Evolutionary conservation across 1,140 invertebrate genomes (phyloP).

Genomic region (Polypedilum vanderplanki): DNA sequence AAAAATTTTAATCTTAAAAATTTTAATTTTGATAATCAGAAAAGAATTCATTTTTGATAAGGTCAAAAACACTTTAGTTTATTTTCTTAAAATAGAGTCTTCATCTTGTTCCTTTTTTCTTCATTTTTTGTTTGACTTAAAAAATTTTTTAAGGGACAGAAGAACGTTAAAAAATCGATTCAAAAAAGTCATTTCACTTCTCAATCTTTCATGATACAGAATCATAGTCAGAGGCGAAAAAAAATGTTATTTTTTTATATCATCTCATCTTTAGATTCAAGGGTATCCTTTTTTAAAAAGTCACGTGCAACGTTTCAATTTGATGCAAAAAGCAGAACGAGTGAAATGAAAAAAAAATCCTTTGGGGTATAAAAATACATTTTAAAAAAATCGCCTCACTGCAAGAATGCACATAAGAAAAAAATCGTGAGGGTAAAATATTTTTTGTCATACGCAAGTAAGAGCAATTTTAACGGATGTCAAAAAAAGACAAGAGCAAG

Average conservation of each 20-base stretch:
- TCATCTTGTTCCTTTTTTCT: too few relatives aligned
- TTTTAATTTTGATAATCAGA: too few relatives aligned
- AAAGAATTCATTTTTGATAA: too few relatives aligned
- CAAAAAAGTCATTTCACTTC: conserved; percentile 11
- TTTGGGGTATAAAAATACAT: conserved; percentile 24
- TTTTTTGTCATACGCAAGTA: conserved; percentile 12
- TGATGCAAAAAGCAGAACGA: conserved; percentile 25
- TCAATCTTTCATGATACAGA: conserved; percentile 22
- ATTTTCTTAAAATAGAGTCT: too few relatives aligned
- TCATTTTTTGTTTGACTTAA: too few relatives aligned
- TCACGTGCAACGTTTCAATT: conserved; percentile 28
- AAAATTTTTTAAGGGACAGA: not conserved
- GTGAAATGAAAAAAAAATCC: conserved; percentile 17
- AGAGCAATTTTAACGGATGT: not conserved
- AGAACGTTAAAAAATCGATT: conserved; percentile 22
- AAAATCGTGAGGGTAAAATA: not conserved
- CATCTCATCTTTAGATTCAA: conserved; percentile 16
- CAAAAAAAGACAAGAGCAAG: conserved; percentile 2
- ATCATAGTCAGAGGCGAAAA: not conserved
- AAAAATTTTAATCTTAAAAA: too few relatives aligned
- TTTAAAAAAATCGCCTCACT: conserved; percentile 25
- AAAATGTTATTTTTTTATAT: not conserved
- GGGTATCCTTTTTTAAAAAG: conserved; percentile 24
- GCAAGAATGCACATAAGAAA: not conserved
- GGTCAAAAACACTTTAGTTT: too few relatives aligned